Evolutionary conservation across 2,797 vertebrate genomes (phyloP).

Genomic region (Balearica regulorum): DNA sequence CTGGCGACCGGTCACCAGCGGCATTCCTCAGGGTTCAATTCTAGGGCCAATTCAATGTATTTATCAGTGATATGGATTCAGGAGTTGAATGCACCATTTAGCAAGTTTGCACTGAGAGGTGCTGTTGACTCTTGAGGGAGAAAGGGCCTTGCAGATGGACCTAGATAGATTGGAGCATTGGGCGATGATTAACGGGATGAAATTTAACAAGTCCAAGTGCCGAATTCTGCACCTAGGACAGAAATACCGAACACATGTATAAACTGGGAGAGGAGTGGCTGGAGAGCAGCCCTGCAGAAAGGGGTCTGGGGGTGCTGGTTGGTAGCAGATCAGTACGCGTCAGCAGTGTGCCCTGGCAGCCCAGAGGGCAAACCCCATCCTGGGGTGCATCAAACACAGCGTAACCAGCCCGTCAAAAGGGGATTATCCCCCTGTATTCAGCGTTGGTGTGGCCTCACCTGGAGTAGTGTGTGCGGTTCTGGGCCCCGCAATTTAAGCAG

Average conservation of each 20-base stretch:
- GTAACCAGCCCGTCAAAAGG: fast-evolving
- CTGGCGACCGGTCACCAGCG: background rate
- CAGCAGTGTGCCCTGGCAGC: no score
- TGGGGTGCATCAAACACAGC: no score
- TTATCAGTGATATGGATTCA: background rate
- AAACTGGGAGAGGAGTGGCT: background rate
- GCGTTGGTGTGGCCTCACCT: background rate
- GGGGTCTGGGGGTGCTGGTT: no score
- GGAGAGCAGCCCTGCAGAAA: background rate
- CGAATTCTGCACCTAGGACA: background rate
- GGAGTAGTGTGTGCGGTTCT: background rate
- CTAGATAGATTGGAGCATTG: background rate
- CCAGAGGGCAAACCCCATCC: no score
- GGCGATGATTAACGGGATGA: background rate
- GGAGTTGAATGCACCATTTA: background rate
- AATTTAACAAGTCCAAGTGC: background rate
- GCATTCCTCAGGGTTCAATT: background rate
- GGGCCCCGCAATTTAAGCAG: background rate
- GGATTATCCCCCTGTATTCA: background rate
- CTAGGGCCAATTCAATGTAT: background rate
- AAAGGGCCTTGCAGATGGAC: background rate
- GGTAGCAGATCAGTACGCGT: no score
- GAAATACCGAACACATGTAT: background rate
- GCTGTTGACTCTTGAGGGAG: background rate
- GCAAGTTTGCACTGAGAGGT: background rate